A percentile compares a stretch with the other conserved stretches of the same genome.
These are phyloP conservation scores for Clupea harengus DNA, from an alignment of 2,113 vertebrate genomes.

Conservation along the genomic window DNA sequence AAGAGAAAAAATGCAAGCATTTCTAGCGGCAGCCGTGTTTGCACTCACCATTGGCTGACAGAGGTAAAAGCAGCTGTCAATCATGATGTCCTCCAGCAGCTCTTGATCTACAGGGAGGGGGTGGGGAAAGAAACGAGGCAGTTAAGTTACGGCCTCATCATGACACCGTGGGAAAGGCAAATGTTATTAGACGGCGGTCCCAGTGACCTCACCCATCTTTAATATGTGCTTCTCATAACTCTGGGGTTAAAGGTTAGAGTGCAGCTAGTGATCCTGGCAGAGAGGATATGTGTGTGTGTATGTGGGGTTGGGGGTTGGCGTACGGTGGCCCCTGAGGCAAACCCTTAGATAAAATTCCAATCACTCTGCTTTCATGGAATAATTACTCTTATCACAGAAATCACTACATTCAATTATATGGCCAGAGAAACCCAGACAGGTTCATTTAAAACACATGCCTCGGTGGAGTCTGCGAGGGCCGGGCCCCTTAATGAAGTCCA, in stretches of 20 bases:
- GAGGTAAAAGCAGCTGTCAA: slow-evolving; percentile 77
- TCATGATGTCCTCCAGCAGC: slow-evolving; percentile 85
- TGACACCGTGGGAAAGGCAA: neutral
- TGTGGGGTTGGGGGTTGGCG: neutral
- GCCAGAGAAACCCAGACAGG: slow-evolving; percentile 26
- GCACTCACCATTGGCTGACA: slow-evolving; percentile 80
- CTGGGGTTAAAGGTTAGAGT: neutral
- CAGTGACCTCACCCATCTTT: neutral
- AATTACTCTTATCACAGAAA: slow-evolving; percentile 30
- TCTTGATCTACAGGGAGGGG: slow-evolving; percentile 79
- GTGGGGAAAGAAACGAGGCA: slow-evolving; percentile 45
- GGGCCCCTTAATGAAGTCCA: neutral
- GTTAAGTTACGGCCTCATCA: neutral
- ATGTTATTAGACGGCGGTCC: neutral
- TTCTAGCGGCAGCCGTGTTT: neutral
- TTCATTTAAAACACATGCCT: slow-evolving; percentile 38
- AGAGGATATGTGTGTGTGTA: neutral
- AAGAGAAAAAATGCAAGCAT: neutral
- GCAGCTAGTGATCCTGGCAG: neutral
- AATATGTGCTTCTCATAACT: neutral
- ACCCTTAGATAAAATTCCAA: slow-evolving; percentile 20
- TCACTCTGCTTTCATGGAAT: slow-evolving; percentile 33
- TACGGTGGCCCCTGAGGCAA: neutral
- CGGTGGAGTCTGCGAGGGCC: neutral
- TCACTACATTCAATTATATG: slow-evolving; percentile 45